Conservation (phyloP, 2,888 invertebrate genomes). For the Chydorus sphaericus region DNA sequence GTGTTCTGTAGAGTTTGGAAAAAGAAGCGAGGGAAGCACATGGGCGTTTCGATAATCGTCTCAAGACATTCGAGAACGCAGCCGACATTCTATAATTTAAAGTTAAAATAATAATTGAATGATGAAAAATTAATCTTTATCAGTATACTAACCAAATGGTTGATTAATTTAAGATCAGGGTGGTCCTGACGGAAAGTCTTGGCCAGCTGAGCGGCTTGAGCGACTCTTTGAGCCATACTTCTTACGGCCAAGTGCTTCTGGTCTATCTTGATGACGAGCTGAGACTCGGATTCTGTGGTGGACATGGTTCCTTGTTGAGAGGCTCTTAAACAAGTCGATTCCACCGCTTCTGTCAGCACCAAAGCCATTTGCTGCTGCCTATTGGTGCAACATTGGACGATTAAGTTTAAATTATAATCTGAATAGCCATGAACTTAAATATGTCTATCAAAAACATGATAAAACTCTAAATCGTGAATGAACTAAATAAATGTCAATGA, state of each 20-base stretch:
- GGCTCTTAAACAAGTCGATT: conserved; percentile 44
- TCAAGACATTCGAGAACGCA: conserved; percentile 24
- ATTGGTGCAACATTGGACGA: too few species aligned
- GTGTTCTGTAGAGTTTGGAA: conserved; percentile 75
- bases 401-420: too few species aligned
- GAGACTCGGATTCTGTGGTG: conserved; percentile 19
- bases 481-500: conserved; percentile 15
- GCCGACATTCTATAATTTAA: conserved; percentile 3
- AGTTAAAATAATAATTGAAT: background rate
- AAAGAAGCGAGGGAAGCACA: conserved; percentile 59
- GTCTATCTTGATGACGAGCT: background rate
- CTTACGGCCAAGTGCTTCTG: background rate
- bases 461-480: too few species aligned
- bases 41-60: conserved; percentile 43
- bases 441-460: too few species aligned
- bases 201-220: conserved; percentile 7
- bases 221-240: background rate
- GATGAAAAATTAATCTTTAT: background rate
- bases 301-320: conserved; percentile 23
- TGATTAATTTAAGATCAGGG: conserved; percentile 19
- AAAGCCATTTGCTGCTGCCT: conserved; percentile 68
- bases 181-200: background rate
- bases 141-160: conserved; percentile 15
- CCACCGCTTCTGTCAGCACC: conserved; percentile 57
- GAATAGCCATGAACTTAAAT: too few species aligned